Conservation (phyloP, 2,113 vertebrate species). For the Oxyura jamaicensis region DNA sequence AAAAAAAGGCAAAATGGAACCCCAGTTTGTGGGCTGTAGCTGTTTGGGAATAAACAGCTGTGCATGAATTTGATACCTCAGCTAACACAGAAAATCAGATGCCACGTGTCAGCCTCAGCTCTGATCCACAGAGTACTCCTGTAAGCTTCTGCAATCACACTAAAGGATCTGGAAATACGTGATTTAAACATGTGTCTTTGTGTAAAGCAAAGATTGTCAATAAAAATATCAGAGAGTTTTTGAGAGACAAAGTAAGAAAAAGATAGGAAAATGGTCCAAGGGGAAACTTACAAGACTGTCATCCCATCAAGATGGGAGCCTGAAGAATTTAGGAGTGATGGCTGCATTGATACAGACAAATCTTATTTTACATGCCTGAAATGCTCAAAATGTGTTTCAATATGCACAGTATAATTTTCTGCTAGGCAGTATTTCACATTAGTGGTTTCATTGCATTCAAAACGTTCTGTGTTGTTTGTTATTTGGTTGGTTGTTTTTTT, state of each 20-base stretch:
- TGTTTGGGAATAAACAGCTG: not conserved
- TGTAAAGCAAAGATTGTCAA: not conserved
- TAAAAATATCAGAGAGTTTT: not conserved
- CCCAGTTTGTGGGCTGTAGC: not conserved
- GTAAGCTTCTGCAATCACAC: not conserved
- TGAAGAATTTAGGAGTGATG: not conserved
- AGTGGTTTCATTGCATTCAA: not conserved
- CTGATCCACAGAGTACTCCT: not conserved
- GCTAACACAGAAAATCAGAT: not conserved
- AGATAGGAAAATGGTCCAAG: not conserved
- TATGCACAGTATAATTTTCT: not conserved
- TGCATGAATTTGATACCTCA: not conserved
- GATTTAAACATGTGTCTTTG: not conserved
- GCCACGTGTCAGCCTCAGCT: not conserved
- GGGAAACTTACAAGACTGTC: not conserved
- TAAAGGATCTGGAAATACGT: not conserved
- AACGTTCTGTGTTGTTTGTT: not conserved
- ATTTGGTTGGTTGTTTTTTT: not conserved
- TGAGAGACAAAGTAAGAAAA: not conserved
- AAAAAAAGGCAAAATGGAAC: not conserved
- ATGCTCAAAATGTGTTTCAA: not conserved
- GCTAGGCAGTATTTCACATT: not conserved
- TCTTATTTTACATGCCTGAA: not conserved
- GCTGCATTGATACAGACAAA: not conserved
- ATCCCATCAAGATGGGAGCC: not conserved